These are phyloP conservation scores for Mobula hypostoma DNA, from an alignment of 2,113 vertebrate species.

Conservation along the genomic window DNA sequence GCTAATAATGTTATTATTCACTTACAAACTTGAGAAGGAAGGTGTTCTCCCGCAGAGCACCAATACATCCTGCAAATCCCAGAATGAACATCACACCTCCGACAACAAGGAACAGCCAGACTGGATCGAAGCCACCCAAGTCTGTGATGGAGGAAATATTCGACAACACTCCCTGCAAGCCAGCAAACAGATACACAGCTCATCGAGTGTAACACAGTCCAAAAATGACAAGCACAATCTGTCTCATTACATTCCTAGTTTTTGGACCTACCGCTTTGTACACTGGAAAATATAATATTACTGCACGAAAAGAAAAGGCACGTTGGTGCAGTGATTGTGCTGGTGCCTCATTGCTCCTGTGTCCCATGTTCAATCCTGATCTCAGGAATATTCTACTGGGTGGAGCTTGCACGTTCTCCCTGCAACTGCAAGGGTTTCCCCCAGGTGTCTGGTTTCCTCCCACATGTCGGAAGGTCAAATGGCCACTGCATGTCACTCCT, in stretches of 20 bases:
- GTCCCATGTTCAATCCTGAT: too few relatives aligned
- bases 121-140: slow-evolving; percentile 90
- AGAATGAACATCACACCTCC: slow-evolving; percentile 97
- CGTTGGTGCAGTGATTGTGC: too few relatives aligned
- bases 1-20: too few relatives aligned
- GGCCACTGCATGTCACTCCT: too few relatives aligned
- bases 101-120: slow-evolving; percentile 95
- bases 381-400: too few relatives aligned
- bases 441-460: too few relatives aligned
- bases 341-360: too few relatives aligned
- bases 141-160: slow-evolving; percentile 98
- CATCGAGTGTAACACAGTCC: too few relatives aligned
- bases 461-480: too few relatives aligned
- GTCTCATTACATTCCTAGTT: neutral
- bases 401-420: too few relatives aligned
- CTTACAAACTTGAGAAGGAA: slow-evolving; percentile 95
- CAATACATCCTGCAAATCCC: slow-evolving; percentile 94
- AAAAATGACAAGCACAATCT: neutral
- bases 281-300: neutral
- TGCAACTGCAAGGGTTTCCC: too few relatives aligned
- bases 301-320: too few relatives aligned
- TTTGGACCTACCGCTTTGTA: neutral
- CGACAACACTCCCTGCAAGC: slow-evolving; percentile 80
- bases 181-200: slow-evolving; percentile 38
- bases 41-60: slow-evolving; percentile 89